Evolutionary conservation across 2,113 vertebrate genomes (phyloP).

Genomic region (Dasyurus viverrinus): DNA sequence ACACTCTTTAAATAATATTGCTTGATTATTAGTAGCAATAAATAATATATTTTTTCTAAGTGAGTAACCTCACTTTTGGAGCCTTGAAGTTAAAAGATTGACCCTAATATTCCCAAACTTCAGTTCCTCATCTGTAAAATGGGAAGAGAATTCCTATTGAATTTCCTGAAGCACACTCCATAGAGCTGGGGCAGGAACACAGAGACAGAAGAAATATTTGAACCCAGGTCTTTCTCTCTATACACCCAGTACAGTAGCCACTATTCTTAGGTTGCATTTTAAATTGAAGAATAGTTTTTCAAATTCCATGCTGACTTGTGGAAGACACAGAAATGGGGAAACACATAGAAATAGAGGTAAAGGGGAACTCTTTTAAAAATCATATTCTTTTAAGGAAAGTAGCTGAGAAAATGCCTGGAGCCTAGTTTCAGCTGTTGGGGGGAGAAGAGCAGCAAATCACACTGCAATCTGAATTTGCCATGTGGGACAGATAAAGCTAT

Average conservation of each 20-base stretch:
- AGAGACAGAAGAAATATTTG: neutral
- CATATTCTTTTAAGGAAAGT: slow-evolving; percentile 17
- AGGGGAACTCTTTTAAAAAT: neutral
- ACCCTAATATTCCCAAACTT: neutral
- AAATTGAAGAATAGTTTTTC: slow-evolving; percentile 7
- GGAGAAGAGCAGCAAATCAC: slow-evolving; percentile 44
- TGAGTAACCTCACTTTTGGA: neutral
- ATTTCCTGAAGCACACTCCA: neutral
- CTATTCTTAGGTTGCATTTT: neutral
- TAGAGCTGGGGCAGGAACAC: neutral
- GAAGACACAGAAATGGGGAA: slow-evolving; percentile 46
- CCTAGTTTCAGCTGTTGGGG: slow-evolving; percentile 50
- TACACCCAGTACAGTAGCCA: neutral
- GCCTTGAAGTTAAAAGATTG: neutral
- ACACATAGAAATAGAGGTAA: slow-evolving; percentile 40
- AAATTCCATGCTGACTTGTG: neutral
- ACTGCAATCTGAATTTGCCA: slow-evolving; percentile 57
- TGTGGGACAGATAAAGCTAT: slow-evolving; percentile 66
- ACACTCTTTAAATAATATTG: neutral
- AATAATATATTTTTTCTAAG: neutral
- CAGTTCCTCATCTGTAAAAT: neutral
- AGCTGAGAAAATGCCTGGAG: neutral
- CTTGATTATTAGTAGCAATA: neutral
- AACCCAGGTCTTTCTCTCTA: neutral
- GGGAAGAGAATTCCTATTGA: neutral